Evolutionary conservation across 2,797 vertebrate genomes (phyloP).

Genomic region (Podarcis lilfordi): DNA sequence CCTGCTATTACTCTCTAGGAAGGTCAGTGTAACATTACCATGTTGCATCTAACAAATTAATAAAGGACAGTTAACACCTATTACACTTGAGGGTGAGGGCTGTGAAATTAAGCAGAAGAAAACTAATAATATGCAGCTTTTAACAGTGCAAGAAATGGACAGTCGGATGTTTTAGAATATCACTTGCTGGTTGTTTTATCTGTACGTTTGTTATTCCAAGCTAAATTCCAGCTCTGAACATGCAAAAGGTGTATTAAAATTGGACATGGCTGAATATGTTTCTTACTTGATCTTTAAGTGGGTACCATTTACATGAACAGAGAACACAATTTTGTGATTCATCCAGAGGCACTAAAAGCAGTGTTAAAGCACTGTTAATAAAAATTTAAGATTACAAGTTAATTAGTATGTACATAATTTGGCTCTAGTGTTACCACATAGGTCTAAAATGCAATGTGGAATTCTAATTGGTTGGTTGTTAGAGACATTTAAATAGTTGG

Average conservation of each 20-base stretch:
- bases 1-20: too few relatives aligned
- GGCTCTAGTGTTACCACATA: slow-evolving; percentile 25
- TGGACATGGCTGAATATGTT: not conserved
- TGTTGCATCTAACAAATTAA: not conserved
- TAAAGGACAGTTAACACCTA: not conserved
- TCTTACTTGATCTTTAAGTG: slow-evolving; percentile 4
- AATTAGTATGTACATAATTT: slow-evolving; percentile 22
- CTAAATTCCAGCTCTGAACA: not conserved
- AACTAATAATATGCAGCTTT: not conserved
- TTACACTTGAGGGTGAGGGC: not conserved
- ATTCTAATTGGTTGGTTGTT: not conserved
- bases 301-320: not conserved
- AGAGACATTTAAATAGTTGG: not conserved
- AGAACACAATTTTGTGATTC: slow-evolving; percentile 4
- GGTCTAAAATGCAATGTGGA: slow-evolving; percentile 37
- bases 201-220: not conserved
- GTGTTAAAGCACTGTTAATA: not conserved
- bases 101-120: not conserved
- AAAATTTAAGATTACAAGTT: not conserved
- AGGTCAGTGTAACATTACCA: too few relatives aligned
- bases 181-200: not conserved
- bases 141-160: not conserved
- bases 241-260: not conserved
- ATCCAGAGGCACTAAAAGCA: not conserved
- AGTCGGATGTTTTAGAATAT: not conserved